phyloP scores from a whole-genome alignment of 2,888 invertebrate genomes.

The Pecten maximus region DNA sequence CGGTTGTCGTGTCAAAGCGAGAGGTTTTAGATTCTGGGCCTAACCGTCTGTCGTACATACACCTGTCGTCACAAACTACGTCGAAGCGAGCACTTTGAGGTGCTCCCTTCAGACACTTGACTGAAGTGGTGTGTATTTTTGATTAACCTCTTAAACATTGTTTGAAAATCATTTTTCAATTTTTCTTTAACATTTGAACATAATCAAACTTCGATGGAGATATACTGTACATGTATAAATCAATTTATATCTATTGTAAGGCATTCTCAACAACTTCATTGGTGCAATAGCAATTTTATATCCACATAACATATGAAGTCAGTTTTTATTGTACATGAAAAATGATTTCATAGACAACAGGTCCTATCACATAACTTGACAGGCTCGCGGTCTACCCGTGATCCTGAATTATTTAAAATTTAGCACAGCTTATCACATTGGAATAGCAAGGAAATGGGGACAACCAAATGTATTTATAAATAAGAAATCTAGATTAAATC shows the following conservation, averaged over 20 bases:
- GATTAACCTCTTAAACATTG: conserved; percentile 16
- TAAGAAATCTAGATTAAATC: no score
- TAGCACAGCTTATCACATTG: no score
- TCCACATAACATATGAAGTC: neutral
- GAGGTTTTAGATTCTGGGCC: no score
- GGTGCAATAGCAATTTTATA: neutral
- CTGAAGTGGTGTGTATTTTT: neutral
- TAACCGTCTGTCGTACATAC: no score
- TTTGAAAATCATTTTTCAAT: neutral
- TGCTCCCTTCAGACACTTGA: neutral
- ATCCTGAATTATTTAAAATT: no score
- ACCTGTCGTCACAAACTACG: neutral
- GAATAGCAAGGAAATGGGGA: no score
- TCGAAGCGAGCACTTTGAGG: neutral
- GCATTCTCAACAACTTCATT: neutral
- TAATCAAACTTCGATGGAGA: neutral
- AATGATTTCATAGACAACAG: no score
- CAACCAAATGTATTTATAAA: no score
- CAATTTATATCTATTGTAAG: neutral
- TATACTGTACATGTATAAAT: neutral
- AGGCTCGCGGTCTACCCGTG: no score
- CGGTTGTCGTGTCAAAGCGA: neutral
- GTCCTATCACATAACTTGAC: no score
- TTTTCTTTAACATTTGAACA: neutral
- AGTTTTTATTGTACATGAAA: neutral